Evolutionary conservation across 2,797 vertebrate genomes (phyloP).

Genomic region (Hipposideros larvatus): DNA sequence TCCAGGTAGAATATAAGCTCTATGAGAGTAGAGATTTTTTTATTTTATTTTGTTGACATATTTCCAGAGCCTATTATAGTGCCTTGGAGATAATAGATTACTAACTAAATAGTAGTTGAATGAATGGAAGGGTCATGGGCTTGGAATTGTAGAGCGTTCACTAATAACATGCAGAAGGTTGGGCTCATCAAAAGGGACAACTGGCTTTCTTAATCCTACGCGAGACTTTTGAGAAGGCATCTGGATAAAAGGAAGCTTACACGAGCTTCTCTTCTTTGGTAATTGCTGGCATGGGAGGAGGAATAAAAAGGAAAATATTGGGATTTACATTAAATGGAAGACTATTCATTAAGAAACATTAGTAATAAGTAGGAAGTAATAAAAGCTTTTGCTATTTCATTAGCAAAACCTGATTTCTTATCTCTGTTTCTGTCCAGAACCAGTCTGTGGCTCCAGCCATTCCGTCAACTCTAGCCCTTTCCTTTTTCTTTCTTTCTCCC

Average conservation of each 20-base stretch:
- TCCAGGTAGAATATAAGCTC: not conserved
- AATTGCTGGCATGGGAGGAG: not conserved
- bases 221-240: not conserved
- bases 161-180: not conserved
- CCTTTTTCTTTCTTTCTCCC: not conserved
- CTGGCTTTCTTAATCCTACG: not conserved
- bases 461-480: not conserved
- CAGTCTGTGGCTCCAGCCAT: not conserved
- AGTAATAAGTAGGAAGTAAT: not conserved
- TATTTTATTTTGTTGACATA: not conserved
- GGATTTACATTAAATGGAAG: not conserved
- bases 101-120: constrained; percentile 30
- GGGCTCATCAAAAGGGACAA: not conserved
- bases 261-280: not conserved
- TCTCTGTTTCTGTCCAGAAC: not conserved
- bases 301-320: not conserved
- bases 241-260: not conserved
- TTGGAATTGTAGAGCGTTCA: not conserved
- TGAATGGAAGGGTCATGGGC: not conserved
- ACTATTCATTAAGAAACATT: not conserved
- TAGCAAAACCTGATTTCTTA: constrained; percentile 7
- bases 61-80: not conserved
- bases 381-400: not conserved
- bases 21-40: not conserved
- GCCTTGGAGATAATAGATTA: not conserved